Evolutionary conservation across 2,113 vertebrate species (phyloP), one percentile per base, ranked within the genome.

Genomic region (Saimiri boliviensis): DNA sequence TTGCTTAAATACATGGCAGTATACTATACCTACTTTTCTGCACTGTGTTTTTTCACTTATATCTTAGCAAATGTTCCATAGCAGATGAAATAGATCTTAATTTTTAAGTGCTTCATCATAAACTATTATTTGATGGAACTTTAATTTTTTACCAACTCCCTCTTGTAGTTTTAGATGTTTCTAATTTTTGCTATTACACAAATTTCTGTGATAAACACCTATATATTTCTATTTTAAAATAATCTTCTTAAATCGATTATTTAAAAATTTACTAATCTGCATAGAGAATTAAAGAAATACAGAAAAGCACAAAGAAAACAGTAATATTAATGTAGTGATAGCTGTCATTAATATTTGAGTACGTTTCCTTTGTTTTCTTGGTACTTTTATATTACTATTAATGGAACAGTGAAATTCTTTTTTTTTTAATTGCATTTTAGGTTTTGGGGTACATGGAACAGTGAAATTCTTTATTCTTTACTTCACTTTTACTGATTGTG

Each of bases 101-200:
- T 74, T 89, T 91, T 95, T 58, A 71, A 87, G 73, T 54, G 40
- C 25, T 93, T 86, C 12, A 19, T 52, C 10, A 77, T 88, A 40
- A 80, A 70, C 66, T 88, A 12, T 90, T 96, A 94, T 86, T 70
- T 95, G 76, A 88, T 13, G 35, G 10, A 92, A 84, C 23, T 84
- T 1, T 56, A 84, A 66, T 89, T 92, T n/a, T 40, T 93, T 84
- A 94, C 49, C 13, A 87, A 76, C 32, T 85, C 42, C 30, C 21
- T 89, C 23, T 77, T 79, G 52, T 42, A 9, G 14, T 52, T 77
- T 86, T 86, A 79, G 73, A 79, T 86, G 88, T 83, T 96, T 96
- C 93, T 32, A n/a, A 30, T 60, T 92, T 90, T 49, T 96, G 23
- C 70, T 58, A 77, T 82, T 73, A 81, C 14, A 85, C 66, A 91